Evolutionary conservation across 2,888 invertebrate genomes (phyloP).

Genomic region (Ctena decussata): DNA sequence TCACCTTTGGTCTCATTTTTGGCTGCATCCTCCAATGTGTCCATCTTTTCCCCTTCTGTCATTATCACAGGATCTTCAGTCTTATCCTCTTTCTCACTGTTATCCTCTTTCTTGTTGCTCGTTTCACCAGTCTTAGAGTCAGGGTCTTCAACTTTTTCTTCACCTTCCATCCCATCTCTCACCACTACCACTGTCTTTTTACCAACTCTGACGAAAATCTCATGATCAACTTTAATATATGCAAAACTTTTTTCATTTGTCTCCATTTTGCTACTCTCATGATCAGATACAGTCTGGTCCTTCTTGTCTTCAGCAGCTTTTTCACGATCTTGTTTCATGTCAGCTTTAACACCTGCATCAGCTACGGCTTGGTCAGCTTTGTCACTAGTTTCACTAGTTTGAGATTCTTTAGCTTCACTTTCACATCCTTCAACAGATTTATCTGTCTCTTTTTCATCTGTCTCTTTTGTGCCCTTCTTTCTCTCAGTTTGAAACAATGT

Average conservation of each 20-base stretch:
- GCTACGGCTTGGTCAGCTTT: too few species aligned
- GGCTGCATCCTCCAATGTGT: conserved; percentile 6
- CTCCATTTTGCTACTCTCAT: not conserved
- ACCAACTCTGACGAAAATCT: conserved; percentile 12
- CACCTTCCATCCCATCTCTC: not conserved
- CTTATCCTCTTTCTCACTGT: conserved; percentile 5
- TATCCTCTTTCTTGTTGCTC: not conserved
- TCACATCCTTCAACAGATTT: conserved; percentile 10
- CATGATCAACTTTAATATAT: conserved; percentile 5
- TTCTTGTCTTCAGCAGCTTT: conserved; percentile 7
- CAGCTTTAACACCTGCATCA: not conserved
- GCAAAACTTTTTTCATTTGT: not conserved
- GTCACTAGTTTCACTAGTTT: too few species aligned
- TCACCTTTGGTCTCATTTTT: not conserved
- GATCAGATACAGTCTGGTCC: not conserved
- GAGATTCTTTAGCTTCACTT: not conserved
- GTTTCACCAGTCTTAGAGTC: not conserved
- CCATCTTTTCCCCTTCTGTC: not conserved
- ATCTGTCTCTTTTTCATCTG: conserved; percentile 20
- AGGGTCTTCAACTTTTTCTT: not conserved
- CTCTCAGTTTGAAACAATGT: conserved; percentile 68
- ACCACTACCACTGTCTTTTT: not conserved
- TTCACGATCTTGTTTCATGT: not conserved
- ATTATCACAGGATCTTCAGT: not conserved
- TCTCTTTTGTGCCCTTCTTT: conserved; percentile 37